Base-by-base conservation (phyloP, 35 echinoderm and acorn worm species). In the Apostichopus californicus region DNA sequence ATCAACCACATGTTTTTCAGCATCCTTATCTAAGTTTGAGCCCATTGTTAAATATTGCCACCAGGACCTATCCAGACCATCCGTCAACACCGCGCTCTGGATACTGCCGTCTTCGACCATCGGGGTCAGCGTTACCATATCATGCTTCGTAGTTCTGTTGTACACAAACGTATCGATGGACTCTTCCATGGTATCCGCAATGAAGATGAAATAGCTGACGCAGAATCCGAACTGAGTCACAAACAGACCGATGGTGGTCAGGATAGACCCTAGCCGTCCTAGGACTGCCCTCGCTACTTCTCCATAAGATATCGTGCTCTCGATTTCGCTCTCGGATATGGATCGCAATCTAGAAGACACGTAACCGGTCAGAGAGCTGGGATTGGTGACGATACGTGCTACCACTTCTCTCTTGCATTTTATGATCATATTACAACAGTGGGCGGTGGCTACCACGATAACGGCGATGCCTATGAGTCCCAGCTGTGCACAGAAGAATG, bases 221-320 rank as follows among this genome's bases (percentile, higher is more conserved):
- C 97, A 99, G 77, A 99, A 99, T 81, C 95, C 95, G 89, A 99
- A 94, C 79, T 99, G 97, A 10, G 97, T 99, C 6, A 99, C 79
- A 10, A 96, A 90, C 13, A 99, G 92, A 56, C 77, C 90, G 15
- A 99, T 17, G 17, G 93, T 92, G 14, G 91, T 93, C 11, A 96
- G 53, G 21, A 68, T n/a, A 56, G 90, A 83, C 6, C 97, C 97
- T 60, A 92, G 46, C 34, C 72, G 87, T 25, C 95, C 97, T 2
- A 96, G 58, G 17, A 88, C 24, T 13, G 94, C 55, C 58, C 77
- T 87, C 2, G 95, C 93, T 55, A 96, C 63, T 72, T 99, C 97
- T 4, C 97, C 97, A 26, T 96, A 96, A 0, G 95, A 92, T 14
- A 99, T 89, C 1, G 63, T 83, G 55, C 79, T 88, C 78, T 99